phyloP scores from a whole-genome alignment of 2,888 invertebrate genomes.

The Agrotis exclamationis region DNA sequence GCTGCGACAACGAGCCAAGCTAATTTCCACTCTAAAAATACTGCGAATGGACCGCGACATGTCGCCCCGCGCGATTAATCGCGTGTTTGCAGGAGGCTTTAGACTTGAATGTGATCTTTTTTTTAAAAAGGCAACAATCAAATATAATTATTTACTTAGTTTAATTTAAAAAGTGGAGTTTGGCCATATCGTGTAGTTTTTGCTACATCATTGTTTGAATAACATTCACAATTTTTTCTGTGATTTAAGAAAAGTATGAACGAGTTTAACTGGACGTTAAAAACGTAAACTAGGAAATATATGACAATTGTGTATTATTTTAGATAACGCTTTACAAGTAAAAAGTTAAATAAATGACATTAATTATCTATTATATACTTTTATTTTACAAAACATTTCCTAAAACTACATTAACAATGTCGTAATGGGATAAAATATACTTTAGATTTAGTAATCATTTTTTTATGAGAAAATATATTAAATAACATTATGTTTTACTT shows the following conservation, averaged over 20 bases:
- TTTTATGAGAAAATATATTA: no score
- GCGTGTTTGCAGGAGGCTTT: no score
- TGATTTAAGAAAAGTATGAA: slow-evolving; percentile 47
- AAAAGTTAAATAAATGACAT: slow-evolving; percentile 44
- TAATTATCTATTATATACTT: slow-evolving; percentile 42
- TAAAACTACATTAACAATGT: slow-evolving; percentile 41
- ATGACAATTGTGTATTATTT: slow-evolving; percentile 49
- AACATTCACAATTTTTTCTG: slow-evolving; percentile 41
- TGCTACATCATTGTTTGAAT: slow-evolving; percentile 15
- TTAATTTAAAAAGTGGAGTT: not conserved
- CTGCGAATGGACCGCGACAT: no score
- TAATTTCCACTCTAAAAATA: no score
- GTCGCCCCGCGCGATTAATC: no score
- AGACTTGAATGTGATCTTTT: slow-evolving; percentile 11
- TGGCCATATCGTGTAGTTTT: not conserved
- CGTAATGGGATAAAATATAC: slow-evolving; percentile 2
- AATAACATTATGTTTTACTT: not conserved
- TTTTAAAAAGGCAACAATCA: slow-evolving; percentile 3
- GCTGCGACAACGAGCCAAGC: no score
- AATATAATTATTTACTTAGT: slow-evolving; percentile 3
- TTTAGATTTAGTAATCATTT: no score
- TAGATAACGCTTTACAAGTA: slow-evolving; percentile 51
- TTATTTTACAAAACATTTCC: slow-evolving; percentile 36
- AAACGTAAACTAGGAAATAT: slow-evolving; percentile 35
- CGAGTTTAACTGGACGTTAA: slow-evolving; percentile 28